Percentiles rank a stretch among this genome's conserved stretches.
Conservation (phyloP, 2,113 vertebrate species). For the Phycodurus eques region DNA sequence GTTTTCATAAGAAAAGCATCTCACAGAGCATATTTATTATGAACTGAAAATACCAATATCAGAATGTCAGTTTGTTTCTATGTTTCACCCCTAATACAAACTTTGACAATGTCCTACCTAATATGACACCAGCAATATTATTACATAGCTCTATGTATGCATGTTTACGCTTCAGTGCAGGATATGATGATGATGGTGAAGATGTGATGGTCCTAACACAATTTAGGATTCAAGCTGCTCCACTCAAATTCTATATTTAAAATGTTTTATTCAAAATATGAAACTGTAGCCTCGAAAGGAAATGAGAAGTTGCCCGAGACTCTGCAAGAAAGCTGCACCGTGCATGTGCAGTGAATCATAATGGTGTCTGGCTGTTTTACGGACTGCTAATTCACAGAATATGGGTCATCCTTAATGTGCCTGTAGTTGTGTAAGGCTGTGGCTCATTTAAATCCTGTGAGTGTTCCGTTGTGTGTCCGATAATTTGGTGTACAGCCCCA, state of each 20-base stretch:
- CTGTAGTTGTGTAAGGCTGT: conserved; percentile 26
- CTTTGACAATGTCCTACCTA: neutral
- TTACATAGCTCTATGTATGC: neutral
- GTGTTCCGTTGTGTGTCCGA: conserved; percentile 5
- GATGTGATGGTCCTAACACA: conserved; percentile 20
- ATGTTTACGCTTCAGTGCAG: neutral
- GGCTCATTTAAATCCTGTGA: conserved; percentile 23
- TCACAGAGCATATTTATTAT: neutral
- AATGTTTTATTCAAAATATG: conserved; percentile 79
- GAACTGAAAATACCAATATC: neutral
- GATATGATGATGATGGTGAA: neutral
- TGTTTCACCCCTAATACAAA: neutral
- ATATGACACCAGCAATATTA: neutral
- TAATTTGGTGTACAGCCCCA: conserved; percentile 21
- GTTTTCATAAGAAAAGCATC: neutral
- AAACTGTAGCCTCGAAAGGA: conserved; percentile 60
- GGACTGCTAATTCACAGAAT: conserved; percentile 38
- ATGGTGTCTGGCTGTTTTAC: conserved; percentile 38
- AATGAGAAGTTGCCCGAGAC: conserved; percentile 56
- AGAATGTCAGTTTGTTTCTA: neutral
- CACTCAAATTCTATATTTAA: conserved; percentile 62
- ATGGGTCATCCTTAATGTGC: conserved; percentile 39
- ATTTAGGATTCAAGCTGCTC: conserved; percentile 15
- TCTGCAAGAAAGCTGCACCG: conserved; percentile 15
- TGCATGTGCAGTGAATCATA: conserved; percentile 20